Evolutionary conservation across 2,797 vertebrate genomes (phyloP).

Genomic region (Hippoglossus hippoglossus): DNA sequence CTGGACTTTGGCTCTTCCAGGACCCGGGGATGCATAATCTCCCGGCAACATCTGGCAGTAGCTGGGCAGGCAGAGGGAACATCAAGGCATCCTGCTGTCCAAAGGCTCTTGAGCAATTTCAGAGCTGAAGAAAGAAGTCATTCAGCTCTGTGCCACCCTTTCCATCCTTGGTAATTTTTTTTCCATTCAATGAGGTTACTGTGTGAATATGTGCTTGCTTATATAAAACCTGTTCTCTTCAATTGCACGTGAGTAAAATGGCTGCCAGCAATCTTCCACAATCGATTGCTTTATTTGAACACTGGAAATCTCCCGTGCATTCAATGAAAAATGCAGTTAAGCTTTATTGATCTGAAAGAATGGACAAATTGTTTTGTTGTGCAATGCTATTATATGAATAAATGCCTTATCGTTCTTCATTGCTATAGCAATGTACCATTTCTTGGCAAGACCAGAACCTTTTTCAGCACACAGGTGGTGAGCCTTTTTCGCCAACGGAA

Average conservation of each 20-base stretch:
- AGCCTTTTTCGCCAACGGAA: conserved; percentile 20
- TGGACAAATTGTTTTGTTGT: conserved; percentile 35
- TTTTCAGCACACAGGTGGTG: conserved; percentile 30
- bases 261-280: conserved; percentile 36
- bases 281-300: conserved; percentile 63
- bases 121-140: conserved; percentile 44
- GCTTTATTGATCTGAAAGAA: conserved; percentile 51
- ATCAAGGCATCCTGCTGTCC: conserved; percentile 63
- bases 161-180: conserved; percentile 17
- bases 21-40: conserved; percentile 65
- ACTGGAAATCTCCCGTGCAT: conserved; percentile 32
- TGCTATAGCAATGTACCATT: conserved; percentile 3
- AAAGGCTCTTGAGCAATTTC: conserved; percentile 69
- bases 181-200: conserved; percentile 15
- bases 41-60: conserved; percentile 70
- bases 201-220: conserved; percentile 21
- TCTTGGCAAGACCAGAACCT: conserved; percentile 13
- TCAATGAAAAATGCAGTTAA: conserved; percentile 50
- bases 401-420: conserved; percentile 21
- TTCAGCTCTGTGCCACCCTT: conserved; percentile 45
- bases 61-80: conserved; percentile 40
- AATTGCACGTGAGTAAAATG: conserved; percentile 26
- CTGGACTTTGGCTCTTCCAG: conserved; percentile 57
- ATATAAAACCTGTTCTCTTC: conserved; percentile 22
- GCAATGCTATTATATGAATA: conserved; percentile 13